Evolutionary conservation across 2,113 vertebrate genomes (phyloP), one percentile per base, ranked within the genome.

Genomic region (Polypterus senegalus): DNA sequence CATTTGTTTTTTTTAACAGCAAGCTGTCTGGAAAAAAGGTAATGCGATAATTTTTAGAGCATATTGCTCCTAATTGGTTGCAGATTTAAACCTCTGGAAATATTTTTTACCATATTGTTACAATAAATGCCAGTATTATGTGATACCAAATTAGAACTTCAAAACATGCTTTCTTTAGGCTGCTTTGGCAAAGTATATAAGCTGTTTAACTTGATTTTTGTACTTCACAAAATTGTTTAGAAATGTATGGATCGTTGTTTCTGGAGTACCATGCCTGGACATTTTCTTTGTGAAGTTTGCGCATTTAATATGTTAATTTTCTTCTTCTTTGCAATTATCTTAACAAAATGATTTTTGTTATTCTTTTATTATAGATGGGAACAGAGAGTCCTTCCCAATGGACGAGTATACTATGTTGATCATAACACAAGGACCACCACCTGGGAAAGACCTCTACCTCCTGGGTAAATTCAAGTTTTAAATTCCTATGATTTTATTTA

Each of bases 371-470:
- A 51, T 75, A 98, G 96, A 67, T 98, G 96, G 96, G 96, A 98
- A 63, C 96, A 97, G 79, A 81, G 94, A 66, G 88, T 96, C 73
- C 81, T 97, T 67, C 92, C 94, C 10, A 94, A 91, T 5, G 94
- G 96, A 43, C 83, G 94, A 66, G 89, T 98, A 60, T 98, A 98
- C 77, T 98, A 97, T 60, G 96, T 98, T 1, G 96, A 98, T 77
- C 96, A 98, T 78, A 98, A 98, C 80, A 97, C 91, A 71, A 98
- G 97, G 83, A 98, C 91, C 68, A 98, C 96, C 58, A 97, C 94
- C 53, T 98, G 96, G 96, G 96, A 98, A 77, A 87, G 94, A 66
- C 94, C 96, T 1, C 92, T 98, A 71, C 96, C 94, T 11, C 89
- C 91, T 0, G 94, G 94, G 94, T 98, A 82, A 75, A 87, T 65